Percentiles rank a stretch among this genome's conserved stretches.
Evolutionary conservation across 1,140 invertebrate species (phyloP).

Genomic region (Polyergus mexicanus): DNA sequence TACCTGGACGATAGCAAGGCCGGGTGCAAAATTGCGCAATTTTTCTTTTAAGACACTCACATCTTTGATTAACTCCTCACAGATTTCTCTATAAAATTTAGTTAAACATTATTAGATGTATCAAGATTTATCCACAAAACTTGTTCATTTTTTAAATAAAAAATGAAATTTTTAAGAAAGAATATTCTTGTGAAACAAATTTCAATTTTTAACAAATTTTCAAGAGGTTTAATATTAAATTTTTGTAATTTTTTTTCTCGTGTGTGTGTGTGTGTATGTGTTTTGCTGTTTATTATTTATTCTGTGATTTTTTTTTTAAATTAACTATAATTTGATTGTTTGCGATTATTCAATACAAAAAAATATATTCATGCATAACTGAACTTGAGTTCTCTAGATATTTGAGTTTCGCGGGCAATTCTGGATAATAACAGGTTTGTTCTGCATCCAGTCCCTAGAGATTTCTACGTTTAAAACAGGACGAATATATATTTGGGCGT

Average conservation of each 20-base stretch:
- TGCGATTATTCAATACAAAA: not conserved
- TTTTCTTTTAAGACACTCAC: conserved; percentile 88
- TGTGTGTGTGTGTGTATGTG: no score
- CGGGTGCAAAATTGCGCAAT: conserved; percentile 90
- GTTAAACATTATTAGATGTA: conserved; percentile 7
- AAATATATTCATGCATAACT: not conserved
- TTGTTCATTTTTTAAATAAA: not conserved
- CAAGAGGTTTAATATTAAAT: not conserved
- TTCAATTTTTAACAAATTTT: not conserved
- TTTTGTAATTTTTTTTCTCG: conserved; percentile 18
- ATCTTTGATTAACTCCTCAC: conserved; percentile 90
- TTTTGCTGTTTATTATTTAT: not conserved
- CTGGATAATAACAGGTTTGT: not conserved
- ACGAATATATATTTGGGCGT: no score
- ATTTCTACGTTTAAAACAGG: no score
- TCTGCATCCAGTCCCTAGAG: no score
- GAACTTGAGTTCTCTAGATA: not conserved
- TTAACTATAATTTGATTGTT: not conserved
- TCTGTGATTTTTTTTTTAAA: not conserved
- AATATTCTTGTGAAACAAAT: not conserved
- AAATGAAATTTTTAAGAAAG: not conserved
- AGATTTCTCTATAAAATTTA: conserved; percentile 90
- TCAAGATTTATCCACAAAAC: not conserved
- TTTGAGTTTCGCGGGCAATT: conserved; percentile 61
- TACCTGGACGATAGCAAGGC: conserved; percentile 95